Percentiles rank a stretch among this genome's conserved stretches.
These are phyloP conservation scores for Ennomos erosarius DNA, from an alignment of 2,888 invertebrate genomes.

Conservation along the genomic window DNA sequence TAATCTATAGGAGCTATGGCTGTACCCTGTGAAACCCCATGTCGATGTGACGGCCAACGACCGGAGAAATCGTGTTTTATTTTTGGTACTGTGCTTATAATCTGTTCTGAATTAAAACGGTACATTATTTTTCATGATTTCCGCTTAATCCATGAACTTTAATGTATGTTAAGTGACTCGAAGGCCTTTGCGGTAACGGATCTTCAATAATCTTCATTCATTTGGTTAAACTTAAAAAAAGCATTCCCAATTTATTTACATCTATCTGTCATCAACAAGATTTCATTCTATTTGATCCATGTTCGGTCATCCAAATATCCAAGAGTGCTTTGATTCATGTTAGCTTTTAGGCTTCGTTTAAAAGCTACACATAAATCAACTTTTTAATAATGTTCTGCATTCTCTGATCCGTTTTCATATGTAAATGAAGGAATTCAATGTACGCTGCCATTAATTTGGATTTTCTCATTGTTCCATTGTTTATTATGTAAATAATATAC, in stretches of 20 bases:
- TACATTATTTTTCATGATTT: slow-evolving; percentile 12
- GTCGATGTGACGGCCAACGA: slow-evolving; percentile 39
- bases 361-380: background rate
- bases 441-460: slow-evolving; percentile 18
- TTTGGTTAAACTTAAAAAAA: background rate
- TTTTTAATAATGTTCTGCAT: slow-evolving; percentile 5
- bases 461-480: slow-evolving; percentile 32
- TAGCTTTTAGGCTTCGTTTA: too few species aligned
- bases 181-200: slow-evolving; percentile 5
- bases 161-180: slow-evolving; percentile 8
- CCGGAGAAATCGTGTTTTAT: slow-evolving; percentile 38
- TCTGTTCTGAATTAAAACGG: slow-evolving; percentile 25
- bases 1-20: slow-evolving; percentile 34
- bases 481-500: slow-evolving; percentile 27
- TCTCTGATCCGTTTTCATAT: slow-evolving; percentile 17
- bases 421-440: slow-evolving; percentile 25
- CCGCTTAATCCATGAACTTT: slow-evolving; percentile 14
- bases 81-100: slow-evolving; percentile 32
- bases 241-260: background rate
- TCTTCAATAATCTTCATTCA: too few species aligned
- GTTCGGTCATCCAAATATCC: background rate
- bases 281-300: slow-evolving; percentile 4
- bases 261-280: background rate
- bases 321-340: background rate
- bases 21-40: slow-evolving; percentile 41